Percentiles rank a stretch among this genome's conserved stretches.
Evolutionary conservation across 2,113 vertebrate species (phyloP).

Genomic region (Caranx melampygus): DNA sequence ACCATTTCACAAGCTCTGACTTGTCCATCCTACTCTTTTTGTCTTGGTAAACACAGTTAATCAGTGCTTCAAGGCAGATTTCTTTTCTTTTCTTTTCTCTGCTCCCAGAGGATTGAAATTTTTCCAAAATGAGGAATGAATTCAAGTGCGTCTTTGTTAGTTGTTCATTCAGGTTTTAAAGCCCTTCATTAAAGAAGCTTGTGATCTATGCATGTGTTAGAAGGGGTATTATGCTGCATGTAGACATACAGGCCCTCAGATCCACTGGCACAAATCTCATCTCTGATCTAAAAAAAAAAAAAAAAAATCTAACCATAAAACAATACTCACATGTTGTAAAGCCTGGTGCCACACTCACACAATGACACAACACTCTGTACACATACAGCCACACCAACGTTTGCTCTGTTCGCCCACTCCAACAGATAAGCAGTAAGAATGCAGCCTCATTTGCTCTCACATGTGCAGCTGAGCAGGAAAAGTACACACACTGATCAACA

Average conservation of each 20-base stretch:
- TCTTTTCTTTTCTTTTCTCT: conserved; percentile 30
- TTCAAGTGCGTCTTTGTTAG: conserved; percentile 57
- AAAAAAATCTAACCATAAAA: conserved; percentile 42
- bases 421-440: conserved; percentile 41
- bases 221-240: conserved; percentile 17
- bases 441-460: conserved; percentile 37
- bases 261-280: conserved; percentile 16
- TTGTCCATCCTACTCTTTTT: conserved; percentile 37
- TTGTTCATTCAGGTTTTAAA: conserved; percentile 40
- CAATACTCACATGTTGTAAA: conserved; percentile 32
- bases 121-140: conserved; percentile 49
- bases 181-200: conserved; percentile 57
- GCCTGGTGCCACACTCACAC: conserved; percentile 49
- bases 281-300: conserved; percentile 40
- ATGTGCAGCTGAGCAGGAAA: conserved; percentile 37
- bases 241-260: conserved; percentile 10
- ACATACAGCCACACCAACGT: conserved; percentile 40
- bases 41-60: conserved; percentile 52
- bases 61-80: conserved; percentile 54
- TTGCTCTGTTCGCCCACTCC: conserved; percentile 25
- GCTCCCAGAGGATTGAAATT: conserved; percentile 14
- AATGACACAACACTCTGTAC: conserved; percentile 38
- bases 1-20: conserved; percentile 62
- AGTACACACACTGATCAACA: conserved; percentile 58
- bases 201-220: conserved; percentile 23